Conservation (phyloP, 2,888 invertebrate species). For the Molanna angustata region DNA sequence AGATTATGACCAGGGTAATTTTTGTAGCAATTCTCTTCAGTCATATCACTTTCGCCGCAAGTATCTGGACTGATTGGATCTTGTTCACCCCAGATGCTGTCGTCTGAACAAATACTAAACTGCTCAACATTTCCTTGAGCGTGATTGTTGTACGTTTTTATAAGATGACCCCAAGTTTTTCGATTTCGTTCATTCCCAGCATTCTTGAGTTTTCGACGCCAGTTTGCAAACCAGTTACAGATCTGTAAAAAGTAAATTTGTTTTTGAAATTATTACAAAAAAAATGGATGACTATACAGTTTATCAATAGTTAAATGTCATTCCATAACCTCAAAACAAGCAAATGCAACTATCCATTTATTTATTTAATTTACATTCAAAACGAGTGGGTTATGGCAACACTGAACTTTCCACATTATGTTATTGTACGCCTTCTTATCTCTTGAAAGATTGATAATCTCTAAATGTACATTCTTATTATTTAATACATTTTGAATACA, state of each 20-base stretch:
- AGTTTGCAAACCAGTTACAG: constrained; percentile 83
- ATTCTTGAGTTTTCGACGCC: constrained; percentile 75
- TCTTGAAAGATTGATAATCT: no score
- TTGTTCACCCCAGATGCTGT: constrained; percentile 76
- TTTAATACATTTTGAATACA: no score
- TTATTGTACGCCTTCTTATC: no score
- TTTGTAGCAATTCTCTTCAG: not conserved
- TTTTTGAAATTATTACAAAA: not conserved
- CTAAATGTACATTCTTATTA: no score
- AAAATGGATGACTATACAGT: no score
- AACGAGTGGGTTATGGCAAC: no score
- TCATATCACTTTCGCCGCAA: constrained; percentile 22
- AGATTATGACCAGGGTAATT: not conserved
- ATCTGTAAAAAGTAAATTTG: constrained; percentile 48
- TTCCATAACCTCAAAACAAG: no score
- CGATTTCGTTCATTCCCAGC: constrained; percentile 66
- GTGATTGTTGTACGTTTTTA: constrained; percentile 69
- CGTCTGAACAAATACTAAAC: constrained; percentile 74
- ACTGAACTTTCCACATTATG: no score
- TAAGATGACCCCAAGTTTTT: constrained; percentile 72
- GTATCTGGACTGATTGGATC: constrained; percentile 45
- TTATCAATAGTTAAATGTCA: no score
- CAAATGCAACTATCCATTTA: no score
- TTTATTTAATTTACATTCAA: no score
- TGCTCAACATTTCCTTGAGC: constrained; percentile 78